Base-by-base conservation (phyloP, 2,113 vertebrate genomes). In the Notechis scutatus region DNA sequence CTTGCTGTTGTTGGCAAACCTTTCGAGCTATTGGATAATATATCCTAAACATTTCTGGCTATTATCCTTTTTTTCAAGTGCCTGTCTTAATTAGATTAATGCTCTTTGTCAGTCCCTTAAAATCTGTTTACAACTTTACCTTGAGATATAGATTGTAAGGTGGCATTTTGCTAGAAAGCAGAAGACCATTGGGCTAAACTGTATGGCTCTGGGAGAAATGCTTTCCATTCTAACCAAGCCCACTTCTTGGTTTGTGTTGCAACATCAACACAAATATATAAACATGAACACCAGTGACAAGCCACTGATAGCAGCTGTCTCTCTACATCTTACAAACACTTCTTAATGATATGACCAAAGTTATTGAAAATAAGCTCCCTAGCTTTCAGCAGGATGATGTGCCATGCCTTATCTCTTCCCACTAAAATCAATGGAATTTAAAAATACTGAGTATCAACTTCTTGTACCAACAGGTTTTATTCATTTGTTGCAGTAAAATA, bases 41-140 rank as follows among this genome's bases (percentile, higher is more conserved):
- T 85, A 95, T 52, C 86, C 90, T 89, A 93, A 21, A 85, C 94
- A 93, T 88, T 5, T 0, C 56, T 90, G 93, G 29, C 86, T 39
- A n/a, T 94, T 94, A 92, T 90, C 69, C 85, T 90, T 34, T 39
- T 93, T 95, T 95, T 91, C 94, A 93, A 92, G 93, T 92, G 95
- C 6, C 95, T 91, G 11, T 7, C 95, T 93, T 92, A 91, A 39
- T 56, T 86, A 92, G 93, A 88, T 55, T 50, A 64, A 87, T 69
- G 91, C 87, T 45, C 81, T 74, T 92, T 74, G 92, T 91, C 15
- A 1, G 90, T 95, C 69, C 85, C 93, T 86, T 88, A 90, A 94
- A 95, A 95, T n/a, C 86, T 93, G 90, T n/a, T 93, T 34, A 42
- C 87, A 87, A 1, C n/a, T 87, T 81, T 0, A 93, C 55, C 64